phyloP scores from a whole-genome alignment of 2,797 vertebrate genomes.

The Cossypha dichroa region DNA sequence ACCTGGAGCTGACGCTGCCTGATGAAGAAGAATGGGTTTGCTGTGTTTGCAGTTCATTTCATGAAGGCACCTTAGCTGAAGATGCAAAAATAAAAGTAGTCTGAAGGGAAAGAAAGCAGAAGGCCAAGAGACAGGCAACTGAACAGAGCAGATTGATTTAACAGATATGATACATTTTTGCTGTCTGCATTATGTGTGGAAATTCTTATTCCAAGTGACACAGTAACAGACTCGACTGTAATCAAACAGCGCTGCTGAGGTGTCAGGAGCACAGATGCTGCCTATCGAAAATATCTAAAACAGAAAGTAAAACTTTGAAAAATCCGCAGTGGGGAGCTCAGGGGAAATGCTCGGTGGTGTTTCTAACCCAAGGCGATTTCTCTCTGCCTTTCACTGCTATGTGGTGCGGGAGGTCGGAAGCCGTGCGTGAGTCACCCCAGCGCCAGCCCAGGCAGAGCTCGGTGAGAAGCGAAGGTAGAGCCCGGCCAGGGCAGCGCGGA shows the following conservation, averaged over 20 bases:
- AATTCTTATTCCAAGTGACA: slow-evolving; percentile 16
- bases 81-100: background rate
- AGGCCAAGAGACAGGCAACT: slow-evolving; percentile 20
- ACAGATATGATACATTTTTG: background rate
- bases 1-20: background rate
- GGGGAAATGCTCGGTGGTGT: background rate
- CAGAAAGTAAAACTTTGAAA: slow-evolving; percentile 50
- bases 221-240: slow-evolving; percentile 16
- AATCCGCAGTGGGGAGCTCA: background rate
- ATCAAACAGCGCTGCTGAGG: slow-evolving; percentile 27
- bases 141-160: slow-evolving; percentile 40
- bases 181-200: background rate
- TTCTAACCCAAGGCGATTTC: background rate
- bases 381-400: background rate
- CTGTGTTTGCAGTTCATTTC: background rate
- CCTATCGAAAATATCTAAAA: slow-evolving; percentile 36
- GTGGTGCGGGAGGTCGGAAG: background rate
- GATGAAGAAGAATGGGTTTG: background rate
- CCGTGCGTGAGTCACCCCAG: background rate
- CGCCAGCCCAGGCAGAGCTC: background rate
- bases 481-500: background rate
- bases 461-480: background rate
- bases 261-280: slow-evolving; percentile 40
- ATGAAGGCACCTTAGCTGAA: background rate
- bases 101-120: background rate